Evolutionary conservation across 2,797 vertebrate species (phyloP), one percentile per base, ranked within the genome.

Genomic region (Cacajao melanocephalus): DNA sequence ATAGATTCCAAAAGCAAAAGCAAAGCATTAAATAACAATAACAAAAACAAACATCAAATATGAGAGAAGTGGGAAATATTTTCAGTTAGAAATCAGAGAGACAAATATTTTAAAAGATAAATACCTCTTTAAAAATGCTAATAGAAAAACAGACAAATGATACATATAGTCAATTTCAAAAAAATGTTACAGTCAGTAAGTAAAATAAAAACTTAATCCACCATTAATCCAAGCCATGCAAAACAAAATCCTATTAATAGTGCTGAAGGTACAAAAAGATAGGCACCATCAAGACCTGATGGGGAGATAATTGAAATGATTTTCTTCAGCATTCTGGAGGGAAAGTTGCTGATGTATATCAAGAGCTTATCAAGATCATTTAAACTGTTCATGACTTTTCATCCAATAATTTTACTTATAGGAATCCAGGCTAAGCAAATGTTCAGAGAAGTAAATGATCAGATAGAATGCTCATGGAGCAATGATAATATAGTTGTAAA

Each of bases 271-370:
- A 12, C 5, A 26, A 11, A 14, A 41, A 36, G 33, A 33, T 8
- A 30, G 84, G 4, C 0, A 0, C 20, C 22, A 14, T 33, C 3
- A 6, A 36, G 22, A 13, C 52, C 24, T 81, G 1, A 7, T 9
- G 8, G 17, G 1, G 41, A 46, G n/a, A 41, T 2, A 0, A 2
- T 44, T 4, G n/a, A 36, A 48, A 26, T 6, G 0, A 20, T 44
- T 50, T n/a, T 20, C 24, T 1, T 36, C 30, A 19, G 6, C 10
- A 12, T 85, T 28, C 39, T 33, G 24, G 8, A 58, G 5, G 20
- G 19, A 39, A 22, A 22, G 14, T 12, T 41, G 33, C 22, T 14
- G 5, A 30, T 3, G 0, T 3, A 15, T 10, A 13, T 6, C 13
- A n/a, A 26, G 44, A 64, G 5, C 12, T 85, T 22, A 44, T 28